phyloP scores from a whole-genome alignment of 2,888 invertebrate species.

The Agrilus biguttatus region DNA sequence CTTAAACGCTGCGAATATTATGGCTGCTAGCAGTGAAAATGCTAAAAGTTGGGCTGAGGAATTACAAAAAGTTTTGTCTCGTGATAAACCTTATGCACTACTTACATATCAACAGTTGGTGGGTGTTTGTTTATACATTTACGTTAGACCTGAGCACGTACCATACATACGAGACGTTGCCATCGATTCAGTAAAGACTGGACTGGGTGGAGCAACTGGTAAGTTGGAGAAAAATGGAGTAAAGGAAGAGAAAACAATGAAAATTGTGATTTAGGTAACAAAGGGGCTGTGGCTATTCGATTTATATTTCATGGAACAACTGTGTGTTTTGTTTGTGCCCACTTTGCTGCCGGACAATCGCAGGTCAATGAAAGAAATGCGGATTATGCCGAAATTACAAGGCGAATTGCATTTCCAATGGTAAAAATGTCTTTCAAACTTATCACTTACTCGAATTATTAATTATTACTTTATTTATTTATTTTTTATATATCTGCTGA shows the following conservation, averaged over 20 bases:
- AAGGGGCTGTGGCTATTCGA: slow-evolving; percentile 88
- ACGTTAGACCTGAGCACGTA: slow-evolving; percentile 78
- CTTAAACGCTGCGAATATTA: slow-evolving; percentile 94
- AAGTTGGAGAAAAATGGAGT: background rate
- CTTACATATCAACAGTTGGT: slow-evolving; percentile 91
- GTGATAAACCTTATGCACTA: slow-evolving; percentile 73
- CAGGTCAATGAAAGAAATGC: slow-evolving; percentile 91
- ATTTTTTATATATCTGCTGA: no score
- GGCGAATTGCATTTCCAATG: slow-evolving; percentile 83
- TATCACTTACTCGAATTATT: no score
- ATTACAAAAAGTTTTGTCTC: slow-evolving; percentile 75
- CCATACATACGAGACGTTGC: slow-evolving; percentile 86
- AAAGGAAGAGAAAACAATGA: no score
- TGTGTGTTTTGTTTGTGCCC: slow-evolving; percentile 94
- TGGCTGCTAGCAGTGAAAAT: slow-evolving; percentile 88
- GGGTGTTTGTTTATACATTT: slow-evolving; percentile 93
- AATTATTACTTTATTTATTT: no score
- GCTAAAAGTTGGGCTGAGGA: slow-evolving; percentile 93
- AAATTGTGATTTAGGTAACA: slow-evolving; percentile 49
- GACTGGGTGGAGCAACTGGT: slow-evolving; percentile 90
- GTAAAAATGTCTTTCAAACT: slow-evolving; percentile 22
- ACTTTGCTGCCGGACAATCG: slow-evolving; percentile 97
- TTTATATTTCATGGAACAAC: slow-evolving; percentile 87
- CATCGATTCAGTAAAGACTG: slow-evolving; percentile 93
- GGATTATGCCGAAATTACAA: slow-evolving; percentile 89